These are phyloP conservation scores for Calephelis virginiensis DNA, from an alignment of 1,140 invertebrate species.

Conservation along the genomic window DNA sequence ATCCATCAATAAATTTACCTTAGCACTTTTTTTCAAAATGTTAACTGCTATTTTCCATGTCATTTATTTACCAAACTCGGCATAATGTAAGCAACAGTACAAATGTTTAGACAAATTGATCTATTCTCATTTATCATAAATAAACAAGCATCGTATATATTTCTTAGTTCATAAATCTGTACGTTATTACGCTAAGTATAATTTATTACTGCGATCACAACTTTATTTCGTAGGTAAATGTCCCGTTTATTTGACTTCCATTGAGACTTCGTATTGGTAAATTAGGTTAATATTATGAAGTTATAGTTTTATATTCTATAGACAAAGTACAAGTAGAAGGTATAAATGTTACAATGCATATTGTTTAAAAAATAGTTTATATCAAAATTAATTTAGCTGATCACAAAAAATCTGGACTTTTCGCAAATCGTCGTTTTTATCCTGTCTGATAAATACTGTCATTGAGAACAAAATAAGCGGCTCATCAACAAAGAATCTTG, in stretches of 20 bases:
- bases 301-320: too few relatives aligned
- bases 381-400: too few relatives aligned
- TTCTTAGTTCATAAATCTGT: constrained; percentile 13
- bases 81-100: not conserved
- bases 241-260: not conserved
- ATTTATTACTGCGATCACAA: constrained; percentile 8
- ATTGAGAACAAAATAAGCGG: too few relatives aligned
- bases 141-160: constrained; percentile 3
- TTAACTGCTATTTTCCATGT: not conserved
- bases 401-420: too few relatives aligned
- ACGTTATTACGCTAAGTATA: constrained; percentile 1
- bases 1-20: too few relatives aligned
- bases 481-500: too few relatives aligned
- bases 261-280: not conserved
- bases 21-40: too few relatives aligned
- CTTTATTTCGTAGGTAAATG: not conserved
- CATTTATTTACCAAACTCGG: not conserved
- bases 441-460: too few relatives aligned
- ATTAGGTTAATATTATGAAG: not conserved
- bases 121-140: not conserved
- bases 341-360: too few relatives aligned
- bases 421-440: too few relatives aligned
- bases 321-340: too few relatives aligned
- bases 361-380: too few relatives aligned
- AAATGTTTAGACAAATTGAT: constrained; percentile 6